A percentile compares a stretch with the other conserved stretches of the same genome.
Conservation (phyloP, 2,888 invertebrate species). For the Zeuzera pyrina region DNA sequence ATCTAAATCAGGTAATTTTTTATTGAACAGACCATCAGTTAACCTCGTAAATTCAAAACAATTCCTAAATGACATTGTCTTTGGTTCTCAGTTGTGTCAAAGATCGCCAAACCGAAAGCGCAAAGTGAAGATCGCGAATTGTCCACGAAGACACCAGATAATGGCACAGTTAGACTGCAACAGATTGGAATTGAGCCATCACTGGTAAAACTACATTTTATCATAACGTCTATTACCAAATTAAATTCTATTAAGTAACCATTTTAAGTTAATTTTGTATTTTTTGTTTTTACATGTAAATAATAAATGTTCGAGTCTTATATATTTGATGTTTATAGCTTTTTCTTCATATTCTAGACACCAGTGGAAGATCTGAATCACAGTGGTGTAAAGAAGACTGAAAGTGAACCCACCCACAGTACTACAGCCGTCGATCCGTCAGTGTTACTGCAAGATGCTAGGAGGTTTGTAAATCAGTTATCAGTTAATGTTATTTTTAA, state of each 20-base stretch:
- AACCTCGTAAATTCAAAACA: too few species aligned
- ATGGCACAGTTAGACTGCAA: conserved; percentile 57
- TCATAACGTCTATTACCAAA: too few species aligned
- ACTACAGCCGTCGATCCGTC: conserved; percentile 55
- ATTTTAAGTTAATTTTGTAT: conserved; percentile 1
- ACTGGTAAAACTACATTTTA: conserved; percentile 28
- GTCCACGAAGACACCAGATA: conserved; percentile 38
- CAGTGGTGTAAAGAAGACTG: conserved; percentile 61
- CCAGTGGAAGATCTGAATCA: conserved; percentile 29
- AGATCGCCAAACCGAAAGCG: conserved; percentile 64
- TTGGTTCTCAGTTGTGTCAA: conserved; percentile 46
- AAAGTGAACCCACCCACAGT: conserved; percentile 71
- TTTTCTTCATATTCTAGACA: too few species aligned
- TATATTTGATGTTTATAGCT: too few species aligned
- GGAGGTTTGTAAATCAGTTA: conserved; percentile 42
- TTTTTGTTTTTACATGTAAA: conserved; percentile 5
- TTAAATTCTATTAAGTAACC: neutral
- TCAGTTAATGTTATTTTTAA: neutral
- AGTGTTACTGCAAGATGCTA: conserved; percentile 71
- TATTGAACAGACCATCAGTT: too few species aligned
- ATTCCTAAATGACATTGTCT: conserved; percentile 1
- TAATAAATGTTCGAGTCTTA: too few species aligned
- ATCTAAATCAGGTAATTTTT: conserved; percentile 46
- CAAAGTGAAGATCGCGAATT: conserved; percentile 66
- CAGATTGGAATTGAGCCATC: conserved; percentile 68